These are phyloP conservation scores for Drosophila auraria DNA, from an alignment of 1,140 invertebrate species.

Conservation along the genomic window DNA sequence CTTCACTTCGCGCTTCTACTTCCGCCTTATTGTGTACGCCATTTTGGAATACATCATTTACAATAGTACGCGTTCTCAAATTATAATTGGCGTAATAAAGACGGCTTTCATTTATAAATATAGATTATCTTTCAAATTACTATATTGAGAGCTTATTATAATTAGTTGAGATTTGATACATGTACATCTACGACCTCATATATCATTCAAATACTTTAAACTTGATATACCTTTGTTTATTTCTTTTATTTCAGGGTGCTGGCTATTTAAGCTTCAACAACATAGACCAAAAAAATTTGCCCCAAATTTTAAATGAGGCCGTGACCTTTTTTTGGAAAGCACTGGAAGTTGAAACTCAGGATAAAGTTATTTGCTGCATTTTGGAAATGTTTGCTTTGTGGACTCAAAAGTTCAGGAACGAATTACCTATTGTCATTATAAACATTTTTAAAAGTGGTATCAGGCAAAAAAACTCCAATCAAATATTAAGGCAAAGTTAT, in stretches of 20 bases:
- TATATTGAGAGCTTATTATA: too few species aligned
- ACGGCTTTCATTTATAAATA: too few species aligned
- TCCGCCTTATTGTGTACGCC: too few species aligned
- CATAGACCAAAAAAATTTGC: constrained; percentile 87
- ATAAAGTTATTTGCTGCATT: constrained; percentile 93
- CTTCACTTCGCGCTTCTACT: too few species aligned
- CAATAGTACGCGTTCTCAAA: too few species aligned
- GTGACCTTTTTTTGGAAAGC: constrained; percentile 91
- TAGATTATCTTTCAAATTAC: too few species aligned
- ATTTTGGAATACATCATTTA: too few species aligned
- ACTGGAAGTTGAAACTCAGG: constrained; percentile 95
- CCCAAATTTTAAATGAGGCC: constrained; percentile 88
- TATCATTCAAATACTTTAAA: not conserved
- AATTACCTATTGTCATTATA: constrained; percentile 90
- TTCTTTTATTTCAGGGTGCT: constrained; percentile 87
- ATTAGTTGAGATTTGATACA: too few species aligned
- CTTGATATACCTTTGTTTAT: not conserved
- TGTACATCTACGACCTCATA: not conserved
- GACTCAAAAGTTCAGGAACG: constrained; percentile 89
- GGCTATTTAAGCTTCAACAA: constrained; percentile 92
- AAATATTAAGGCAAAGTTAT: constrained; percentile 92
- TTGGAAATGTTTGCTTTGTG: constrained; percentile 93
- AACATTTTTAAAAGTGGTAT: constrained; percentile 94
- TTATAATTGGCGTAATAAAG: too few species aligned
- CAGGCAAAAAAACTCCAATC: constrained; percentile 91